phyloP scores from a whole-genome alignment of 2,113 vertebrate species.

The Nyctereutes procyonoides region DNA sequence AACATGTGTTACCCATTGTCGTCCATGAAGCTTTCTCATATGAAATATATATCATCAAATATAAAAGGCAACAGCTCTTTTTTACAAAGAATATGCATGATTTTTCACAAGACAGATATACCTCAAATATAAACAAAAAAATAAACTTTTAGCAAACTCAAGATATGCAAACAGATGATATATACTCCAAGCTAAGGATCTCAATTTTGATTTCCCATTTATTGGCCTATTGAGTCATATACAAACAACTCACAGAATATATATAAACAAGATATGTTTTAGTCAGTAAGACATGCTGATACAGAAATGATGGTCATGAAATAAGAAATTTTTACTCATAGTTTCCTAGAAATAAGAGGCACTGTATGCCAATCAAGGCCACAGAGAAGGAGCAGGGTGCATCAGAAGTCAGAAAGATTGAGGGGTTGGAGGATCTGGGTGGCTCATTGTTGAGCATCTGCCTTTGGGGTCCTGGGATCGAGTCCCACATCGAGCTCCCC shows the following conservation, averaged over 20 bases:
- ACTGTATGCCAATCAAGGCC: background rate
- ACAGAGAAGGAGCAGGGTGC: background rate
- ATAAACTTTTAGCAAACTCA: background rate
- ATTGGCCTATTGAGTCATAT: background rate
- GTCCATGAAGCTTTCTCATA: background rate
- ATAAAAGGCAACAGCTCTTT: constrained; percentile 15
- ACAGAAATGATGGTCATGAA: background rate
- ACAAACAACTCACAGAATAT: background rate
- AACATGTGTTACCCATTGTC: background rate
- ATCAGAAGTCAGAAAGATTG: background rate
- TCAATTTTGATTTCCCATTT: background rate
- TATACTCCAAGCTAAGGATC: background rate
- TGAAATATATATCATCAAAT: background rate
- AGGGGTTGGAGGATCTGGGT: background rate
- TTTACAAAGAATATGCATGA: background rate
- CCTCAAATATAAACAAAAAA: background rate
- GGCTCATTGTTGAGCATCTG: too few species aligned
- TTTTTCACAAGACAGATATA: background rate
- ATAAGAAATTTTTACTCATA: background rate
- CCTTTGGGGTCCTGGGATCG: too few species aligned
- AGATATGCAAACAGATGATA: background rate
- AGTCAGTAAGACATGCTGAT: background rate
- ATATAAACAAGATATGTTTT: background rate
- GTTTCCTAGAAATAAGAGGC: background rate
- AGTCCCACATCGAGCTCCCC: too few species aligned